phyloP scores from a whole-genome alignment of 2,888 invertebrate species.

The Apamea sordens region DNA sequence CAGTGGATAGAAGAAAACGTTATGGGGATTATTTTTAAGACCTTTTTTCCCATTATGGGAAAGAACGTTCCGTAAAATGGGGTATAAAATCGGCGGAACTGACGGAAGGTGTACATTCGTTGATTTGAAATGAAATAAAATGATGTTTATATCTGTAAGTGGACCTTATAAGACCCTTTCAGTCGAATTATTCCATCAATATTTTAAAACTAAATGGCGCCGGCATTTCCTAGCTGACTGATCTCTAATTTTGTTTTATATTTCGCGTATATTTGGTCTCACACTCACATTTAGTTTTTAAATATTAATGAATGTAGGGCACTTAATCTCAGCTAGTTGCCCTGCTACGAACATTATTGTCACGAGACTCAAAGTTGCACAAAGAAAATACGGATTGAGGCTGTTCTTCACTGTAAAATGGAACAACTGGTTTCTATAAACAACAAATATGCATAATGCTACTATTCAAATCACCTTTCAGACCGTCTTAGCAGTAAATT shows the following conservation, averaged over 20 bases:
- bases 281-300: no score
- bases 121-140: not conserved
- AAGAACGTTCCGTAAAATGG: not conserved
- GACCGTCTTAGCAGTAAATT: conserved; percentile 2
- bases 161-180: not conserved
- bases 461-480: not conserved
- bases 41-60: conserved; percentile 11
- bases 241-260: not conserved
- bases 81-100: not conserved
- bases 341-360: not conserved
- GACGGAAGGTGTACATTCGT: not conserved
- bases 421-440: not conserved
- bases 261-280: not conserved
- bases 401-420: not conserved
- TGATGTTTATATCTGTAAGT: not conserved
- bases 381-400: not conserved
- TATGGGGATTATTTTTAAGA: conserved; percentile 11
- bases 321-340: not conserved
- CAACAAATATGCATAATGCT: not conserved
- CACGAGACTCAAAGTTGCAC: not conserved
- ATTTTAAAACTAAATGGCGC: not conserved
- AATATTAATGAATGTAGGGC: no score
- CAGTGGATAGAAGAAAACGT: conserved; percentile 18
- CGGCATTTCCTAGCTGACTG: not conserved
- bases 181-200: not conserved